These are phyloP conservation scores for Austrofundulus limnaeus DNA, from an alignment of 2,113 vertebrate species.

Conservation along the genomic window DNA sequence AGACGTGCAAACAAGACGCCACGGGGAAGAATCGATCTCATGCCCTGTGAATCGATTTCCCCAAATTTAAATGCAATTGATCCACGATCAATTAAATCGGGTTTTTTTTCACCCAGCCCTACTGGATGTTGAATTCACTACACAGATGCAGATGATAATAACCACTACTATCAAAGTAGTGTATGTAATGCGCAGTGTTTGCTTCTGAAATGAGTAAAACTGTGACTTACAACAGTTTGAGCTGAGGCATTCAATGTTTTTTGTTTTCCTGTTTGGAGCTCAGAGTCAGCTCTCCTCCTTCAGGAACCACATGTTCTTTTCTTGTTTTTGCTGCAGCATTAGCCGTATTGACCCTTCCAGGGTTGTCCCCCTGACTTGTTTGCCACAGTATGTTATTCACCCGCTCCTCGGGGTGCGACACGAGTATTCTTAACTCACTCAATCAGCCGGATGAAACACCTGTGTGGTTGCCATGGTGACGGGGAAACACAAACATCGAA, in stretches of 20 bases:
- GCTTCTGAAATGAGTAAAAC: too few relatives aligned
- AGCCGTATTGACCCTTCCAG: constrained; percentile 50
- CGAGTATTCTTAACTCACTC: constrained; percentile 16
- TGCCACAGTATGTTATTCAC: constrained; percentile 56
- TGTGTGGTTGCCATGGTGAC: constrained; percentile 45
- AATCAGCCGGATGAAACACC: constrained; percentile 18
- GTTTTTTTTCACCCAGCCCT: too few relatives aligned
- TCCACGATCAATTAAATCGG: too few relatives aligned
- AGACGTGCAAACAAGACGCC: too few relatives aligned
- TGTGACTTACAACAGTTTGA: too few relatives aligned
- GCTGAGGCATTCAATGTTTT: background rate
- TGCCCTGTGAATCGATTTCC: too few relatives aligned
- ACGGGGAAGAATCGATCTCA: too few relatives aligned
- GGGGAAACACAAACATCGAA: background rate
- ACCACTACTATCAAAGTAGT: too few relatives aligned
- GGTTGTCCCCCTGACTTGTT: constrained; percentile 28
- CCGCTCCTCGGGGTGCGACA: constrained; percentile 17
- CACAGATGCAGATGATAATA: too few relatives aligned
- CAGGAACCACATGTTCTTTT: constrained; percentile 37
- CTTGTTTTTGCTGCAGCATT: constrained; percentile 38
- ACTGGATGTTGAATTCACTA: too few relatives aligned
- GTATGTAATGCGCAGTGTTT: too few relatives aligned
- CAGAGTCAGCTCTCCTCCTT: constrained; percentile 12
- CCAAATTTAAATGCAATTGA: too few relatives aligned
- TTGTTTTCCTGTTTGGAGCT: background rate